Evolutionary conservation across 2,797 vertebrate species (phyloP), one percentile per base, ranked within the genome.

Genomic region (Enteromius thamalakanensis): DNA sequence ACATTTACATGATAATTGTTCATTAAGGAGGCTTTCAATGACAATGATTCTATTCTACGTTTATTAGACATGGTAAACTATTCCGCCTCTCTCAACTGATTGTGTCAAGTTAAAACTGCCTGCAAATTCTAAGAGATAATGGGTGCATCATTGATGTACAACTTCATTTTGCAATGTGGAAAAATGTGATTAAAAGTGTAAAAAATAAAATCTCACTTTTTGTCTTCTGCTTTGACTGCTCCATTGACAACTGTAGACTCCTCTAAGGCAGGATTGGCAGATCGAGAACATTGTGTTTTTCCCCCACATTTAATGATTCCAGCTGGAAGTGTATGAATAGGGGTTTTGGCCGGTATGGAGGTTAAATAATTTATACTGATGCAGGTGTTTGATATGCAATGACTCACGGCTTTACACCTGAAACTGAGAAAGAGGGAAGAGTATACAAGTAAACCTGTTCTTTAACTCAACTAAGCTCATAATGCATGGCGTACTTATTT

Each of bases 241-340:
- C 95, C 96, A 95, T 76, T 75, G 89, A 92, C 97, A 98, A 93
- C 96, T 96, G 76, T 97, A 97, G 53, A 95, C 88, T 81, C 94
- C 94, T 83, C 93, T 91, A 89, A 94, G 90, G 91, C 94, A 96
- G 80, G 88, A 88, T 86, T 90, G 87, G 84, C 93, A 95, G 34
- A 90, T 42, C 0, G 47, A 86, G 6, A 72, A 47, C 93, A 94
- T 94, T 49, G 75, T 26, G 15, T 76, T 64, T 70, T 42, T 58
- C 76, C 40, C 37, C 11, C 42, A 67, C 74, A 87, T 77, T 72
- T 86, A 83, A 89, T 80, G 69, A 76, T 64, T 26, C 17, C 53
- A 87, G 79, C 58, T 67, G 53, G 47, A 88, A 69, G 12, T 85
- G 80, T 23, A 60, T 45, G n/a, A 60, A 53, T 2, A 11, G 29